Evolutionary conservation across 2,113 vertebrate species (phyloP), one percentile per base, ranked within the genome.

Genomic region (Pseudopipra pipra): DNA sequence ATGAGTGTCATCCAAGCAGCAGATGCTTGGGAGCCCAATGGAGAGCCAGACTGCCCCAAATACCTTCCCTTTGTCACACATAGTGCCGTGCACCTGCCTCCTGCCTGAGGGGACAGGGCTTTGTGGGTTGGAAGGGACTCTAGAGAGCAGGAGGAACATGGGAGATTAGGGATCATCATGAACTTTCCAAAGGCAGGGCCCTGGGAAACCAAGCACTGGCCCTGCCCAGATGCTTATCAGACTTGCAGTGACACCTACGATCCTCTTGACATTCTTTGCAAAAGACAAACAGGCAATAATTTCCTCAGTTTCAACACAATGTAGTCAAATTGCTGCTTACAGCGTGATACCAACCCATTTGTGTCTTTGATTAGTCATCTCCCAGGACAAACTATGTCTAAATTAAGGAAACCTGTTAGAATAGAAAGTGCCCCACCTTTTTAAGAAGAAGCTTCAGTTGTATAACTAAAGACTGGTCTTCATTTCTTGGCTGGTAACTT

Each of bases 261-360:
- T 77, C 68, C 52, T 47, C n/a, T 27, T 86, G 72, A 73, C 76
- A 75, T 52, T 75, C 82, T 67, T 63, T 68, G 35, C 59, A 44
- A 44, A 74, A 83, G 59, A 59, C 37, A 85, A 92, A 83, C 31
- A 49, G 46, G 76, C 91, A 84, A 31, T 77, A 31, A 95, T 77
- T 61, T 67, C 77, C 68, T 79, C 63, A 35, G 78, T 97, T 97
- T 97, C 97, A 92, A 97, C 97, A 97, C 11, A 1, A 25, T 62
- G 95, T 55, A 85, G 91, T 84, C 59, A 75, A 87, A 93, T 27
- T 25, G 80, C 87, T 93, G 85, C 93, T 95, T 47, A 74, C 72
- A 78, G 52, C 0, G 0, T 51, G 58, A 92, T 72, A 71, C 90
- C 65, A 80, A 97, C 85, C 77, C 79, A 13, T 93, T 95, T 90